Conservation (phyloP, 1,140 invertebrate species). For the Psix sp. region DNA sequence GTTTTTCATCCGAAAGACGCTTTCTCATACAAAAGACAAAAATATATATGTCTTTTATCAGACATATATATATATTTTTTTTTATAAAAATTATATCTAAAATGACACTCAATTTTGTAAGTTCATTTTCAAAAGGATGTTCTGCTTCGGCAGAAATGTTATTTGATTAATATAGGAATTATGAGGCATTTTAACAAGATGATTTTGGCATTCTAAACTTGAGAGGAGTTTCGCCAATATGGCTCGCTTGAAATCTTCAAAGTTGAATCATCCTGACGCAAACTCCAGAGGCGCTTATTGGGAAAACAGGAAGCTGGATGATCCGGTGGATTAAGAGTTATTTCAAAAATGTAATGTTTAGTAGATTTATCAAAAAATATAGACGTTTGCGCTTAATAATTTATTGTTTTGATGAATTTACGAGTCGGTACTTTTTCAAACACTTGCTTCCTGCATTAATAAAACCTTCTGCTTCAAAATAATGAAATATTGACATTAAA, state of each 20-base stretch:
- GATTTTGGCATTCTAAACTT: conserved; percentile 38
- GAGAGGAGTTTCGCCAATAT: conserved; percentile 36
- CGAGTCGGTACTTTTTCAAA: conserved; percentile 3
- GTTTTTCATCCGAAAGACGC: conserved; percentile 18
- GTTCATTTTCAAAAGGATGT: no score
- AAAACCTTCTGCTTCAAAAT: no score
- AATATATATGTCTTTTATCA: no score
- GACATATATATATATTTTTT: no score
- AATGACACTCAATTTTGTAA: no score
- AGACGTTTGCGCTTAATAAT: conserved; percentile 9
- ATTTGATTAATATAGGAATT: conserved; percentile 24
- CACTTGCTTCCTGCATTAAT: no score
- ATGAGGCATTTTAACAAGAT: conserved; percentile 20
- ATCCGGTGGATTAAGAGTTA: conserved; percentile 44
- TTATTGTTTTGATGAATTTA: conserved; percentile 14
- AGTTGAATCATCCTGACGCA: conserved; percentile 33
- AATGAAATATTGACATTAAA: no score
- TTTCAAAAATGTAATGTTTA: conserved; percentile 45
- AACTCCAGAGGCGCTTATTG: conserved; percentile 43
- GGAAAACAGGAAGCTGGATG: conserved; percentile 44
- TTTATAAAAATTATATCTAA: no score
- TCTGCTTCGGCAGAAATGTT: not conserved
- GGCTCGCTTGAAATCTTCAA: conserved; percentile 24
- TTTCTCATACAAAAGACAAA: no score
- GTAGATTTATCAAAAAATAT: conserved; percentile 35